A percentile compares a stretch with the other conserved stretches of the same genome.
These are phyloP conservation scores for Orussus abietinus DNA, from an alignment of 1,140 invertebrate genomes.

Conservation along the genomic window DNA sequence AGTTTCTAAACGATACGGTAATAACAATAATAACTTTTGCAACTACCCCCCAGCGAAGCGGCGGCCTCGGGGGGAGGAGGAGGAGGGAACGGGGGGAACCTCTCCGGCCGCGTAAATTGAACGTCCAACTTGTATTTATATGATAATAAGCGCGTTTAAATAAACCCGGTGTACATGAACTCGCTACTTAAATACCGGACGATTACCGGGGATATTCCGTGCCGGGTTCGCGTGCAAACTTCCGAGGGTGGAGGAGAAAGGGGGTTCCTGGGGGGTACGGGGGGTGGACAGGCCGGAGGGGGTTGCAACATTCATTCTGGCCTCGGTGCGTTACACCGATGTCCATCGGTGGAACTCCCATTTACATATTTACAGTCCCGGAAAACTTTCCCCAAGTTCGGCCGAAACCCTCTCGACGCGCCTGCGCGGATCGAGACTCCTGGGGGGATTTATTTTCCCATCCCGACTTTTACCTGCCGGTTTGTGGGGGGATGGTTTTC, in stretches of 20 bases:
- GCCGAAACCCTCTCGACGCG: no score
- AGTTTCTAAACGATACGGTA: slow-evolving; percentile 53
- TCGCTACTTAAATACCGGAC: slow-evolving; percentile 52
- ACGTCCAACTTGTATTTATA: slow-evolving; percentile 56
- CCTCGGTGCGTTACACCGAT: background rate
- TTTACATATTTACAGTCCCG: slow-evolving; percentile 37
- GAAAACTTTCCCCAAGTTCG: slow-evolving; percentile 35
- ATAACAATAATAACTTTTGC: slow-evolving; percentile 56
- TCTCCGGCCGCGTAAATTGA: slow-evolving; percentile 51
- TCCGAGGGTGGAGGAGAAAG: no score
- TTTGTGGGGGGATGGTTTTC: no score
- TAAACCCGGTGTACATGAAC: slow-evolving; percentile 51
- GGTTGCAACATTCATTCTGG: background rate
- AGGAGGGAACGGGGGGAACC: slow-evolving; percentile 6
- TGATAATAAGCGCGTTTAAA: slow-evolving; percentile 56
- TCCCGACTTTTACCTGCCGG: no score
- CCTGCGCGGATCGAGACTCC: no score
- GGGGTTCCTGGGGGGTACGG: no score
- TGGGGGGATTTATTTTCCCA: no score
- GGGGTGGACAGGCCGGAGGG: no score
- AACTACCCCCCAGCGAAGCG: slow-evolving; percentile 33
- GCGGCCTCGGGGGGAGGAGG: slow-evolving; percentile 24
- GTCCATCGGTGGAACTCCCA: slow-evolving; percentile 14
- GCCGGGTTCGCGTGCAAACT: no score
- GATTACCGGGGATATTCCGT: slow-evolving; percentile 42